Conservation (phyloP, 2,113 vertebrate genomes). For the Vombatus ursinus region DNA sequence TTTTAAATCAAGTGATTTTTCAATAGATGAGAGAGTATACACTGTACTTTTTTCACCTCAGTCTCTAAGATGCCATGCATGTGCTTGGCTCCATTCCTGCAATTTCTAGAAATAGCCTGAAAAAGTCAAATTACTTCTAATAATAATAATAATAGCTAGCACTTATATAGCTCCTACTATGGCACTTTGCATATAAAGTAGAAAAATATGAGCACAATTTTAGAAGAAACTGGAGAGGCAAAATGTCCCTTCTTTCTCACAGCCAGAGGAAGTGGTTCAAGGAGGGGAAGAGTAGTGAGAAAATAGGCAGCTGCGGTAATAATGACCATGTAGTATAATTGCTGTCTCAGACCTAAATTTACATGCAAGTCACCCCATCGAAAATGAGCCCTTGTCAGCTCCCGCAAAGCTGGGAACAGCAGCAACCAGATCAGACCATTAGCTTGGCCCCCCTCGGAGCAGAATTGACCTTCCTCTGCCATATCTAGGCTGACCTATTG, state of each 20-base stretch:
- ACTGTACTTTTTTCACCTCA: neutral
- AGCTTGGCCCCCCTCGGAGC: fast-evolving
- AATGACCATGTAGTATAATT: neutral
- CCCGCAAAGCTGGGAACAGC: neutral
- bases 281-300: neutral
- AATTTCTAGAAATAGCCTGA: neutral
- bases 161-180: neutral
- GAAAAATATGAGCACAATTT: neutral
- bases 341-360: fast-evolving
- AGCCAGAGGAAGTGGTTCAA: neutral
- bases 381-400: neutral
- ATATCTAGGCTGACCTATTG: fast-evolving
- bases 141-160: neutral
- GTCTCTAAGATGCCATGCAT: neutral
- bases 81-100: neutral
- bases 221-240: neutral
- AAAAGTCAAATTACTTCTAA: neutral
- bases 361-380: neutral
- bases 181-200: neutral
- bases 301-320: neutral
- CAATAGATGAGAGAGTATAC: neutral
- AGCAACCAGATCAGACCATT: fast-evolving
- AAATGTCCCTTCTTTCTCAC: neutral
- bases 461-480: neutral
- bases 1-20: neutral